Evolutionary conservation across 2,888 invertebrate species (phyloP), one percentile per base, ranked within the genome.

Genomic region (Acanthoscelides obtectus): DNA sequence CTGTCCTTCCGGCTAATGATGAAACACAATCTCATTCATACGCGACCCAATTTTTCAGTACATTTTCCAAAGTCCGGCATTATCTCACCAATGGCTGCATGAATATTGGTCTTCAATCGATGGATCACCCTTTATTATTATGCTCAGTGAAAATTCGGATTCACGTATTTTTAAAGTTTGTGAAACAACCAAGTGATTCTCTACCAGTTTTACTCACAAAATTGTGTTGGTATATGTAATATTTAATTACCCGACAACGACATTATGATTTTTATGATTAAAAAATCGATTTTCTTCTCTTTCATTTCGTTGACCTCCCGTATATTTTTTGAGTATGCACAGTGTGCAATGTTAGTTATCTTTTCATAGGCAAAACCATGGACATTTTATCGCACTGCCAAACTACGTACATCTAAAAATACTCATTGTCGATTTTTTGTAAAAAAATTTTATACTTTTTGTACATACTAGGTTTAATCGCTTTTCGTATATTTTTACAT

Each of bases 401-500:
- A 8, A 22, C 22, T 19, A 22, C 22, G 22, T 45, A 67, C 70
- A 67, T 22, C 63, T 25, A 68, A 2, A 27, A 71, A 71, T 71
- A 71, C 71, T 71, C 71, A 71, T 68, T 67, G 17, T 20, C 22
- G 5, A 64, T 45, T 68, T 64, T 19, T 64, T 64, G 25, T 45
- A 6, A 45, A 45, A 45, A 1, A 17, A 12, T 45, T 45, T 45
- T 45, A 45, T 45, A 45, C 17, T 45, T 45, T 45, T 45, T 45
- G 45, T 45, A 45, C 45, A 45, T 45, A 45, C 25, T 45, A 45
- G 12, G 17, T 45, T 45, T 12, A 25, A 25, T 5, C 6, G 45
- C 45, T 45, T 45, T 45, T 45, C 17, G 45, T 45, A 45, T 45
- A 45, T 45, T 45, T 45, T 45, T 45, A 45, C 5, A 6, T 45